phyloP scores from a whole-genome alignment of 2,888 invertebrate genomes.

The Serripes groenlandicus region DNA sequence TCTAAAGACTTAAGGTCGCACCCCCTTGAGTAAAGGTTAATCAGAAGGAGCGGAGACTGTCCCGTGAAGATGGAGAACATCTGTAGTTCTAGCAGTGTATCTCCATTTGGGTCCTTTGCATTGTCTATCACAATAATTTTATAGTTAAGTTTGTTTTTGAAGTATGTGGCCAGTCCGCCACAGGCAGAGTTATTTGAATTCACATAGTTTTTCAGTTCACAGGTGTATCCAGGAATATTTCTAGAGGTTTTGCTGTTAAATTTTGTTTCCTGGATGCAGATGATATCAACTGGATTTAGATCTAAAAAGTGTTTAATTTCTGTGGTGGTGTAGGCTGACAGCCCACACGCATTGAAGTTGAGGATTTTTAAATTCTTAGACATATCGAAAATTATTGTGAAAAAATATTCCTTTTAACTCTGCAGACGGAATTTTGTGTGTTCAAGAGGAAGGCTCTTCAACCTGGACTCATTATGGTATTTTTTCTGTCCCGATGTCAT shows the following conservation, averaged over 20 bases:
- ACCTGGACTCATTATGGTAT: no score
- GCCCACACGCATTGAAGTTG: slow-evolving; percentile 5
- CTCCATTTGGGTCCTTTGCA: slow-evolving; percentile 17
- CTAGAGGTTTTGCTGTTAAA: neutral
- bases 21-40: slow-evolving; percentile 12
- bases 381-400: neutral
- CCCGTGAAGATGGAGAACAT: neutral
- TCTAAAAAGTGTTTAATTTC: slow-evolving; percentile 4
- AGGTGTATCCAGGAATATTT: neutral
- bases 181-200: neutral
- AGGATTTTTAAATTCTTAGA: neutral
- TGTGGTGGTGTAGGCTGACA: slow-evolving; percentile 2
- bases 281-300: neutral
- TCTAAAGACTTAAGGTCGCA: slow-evolving; percentile 12
- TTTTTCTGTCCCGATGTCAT: no score
- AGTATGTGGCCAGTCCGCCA: neutral
- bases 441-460: neutral
- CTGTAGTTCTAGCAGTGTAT: neutral
- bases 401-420: neutral
- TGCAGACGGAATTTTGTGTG: neutral
- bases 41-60: neutral
- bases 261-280: slow-evolving; percentile 12
- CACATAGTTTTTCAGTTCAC: neutral
- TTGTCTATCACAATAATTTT: slow-evolving; percentile 2
- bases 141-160: slow-evolving; percentile 4